Evolutionary conservation across 2,888 invertebrate genomes (phyloP), one percentile per base, ranked within the genome.

Genomic region (Cyclophora albipunctata): DNA sequence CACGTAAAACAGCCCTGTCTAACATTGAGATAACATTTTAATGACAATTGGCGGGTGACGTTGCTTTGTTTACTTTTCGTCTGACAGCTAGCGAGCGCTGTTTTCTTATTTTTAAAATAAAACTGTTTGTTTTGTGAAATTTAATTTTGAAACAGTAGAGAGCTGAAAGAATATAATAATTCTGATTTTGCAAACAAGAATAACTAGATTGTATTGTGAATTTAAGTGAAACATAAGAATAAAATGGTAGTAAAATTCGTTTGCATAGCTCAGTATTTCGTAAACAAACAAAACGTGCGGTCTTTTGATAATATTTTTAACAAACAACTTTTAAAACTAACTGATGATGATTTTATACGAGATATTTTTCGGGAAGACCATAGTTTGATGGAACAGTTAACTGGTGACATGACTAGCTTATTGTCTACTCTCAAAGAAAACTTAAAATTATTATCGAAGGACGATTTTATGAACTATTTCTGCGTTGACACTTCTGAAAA

Each of bases 261-360:
- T 50, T 84, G 83, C 64, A 64, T 81, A 52, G 76, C 85, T 2
- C 73, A 80, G 54, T 67, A 75, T 58, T 87, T 87, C 59, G 69
- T 74, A 3, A 84, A 85, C 62, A 88, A 86, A 65, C 81, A 83
- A 66, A 84, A 86, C 63, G 66, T 84, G 42, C 69, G 88, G 50
- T 83, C 84, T 2, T 79, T 71, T 56, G 64, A 60, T 48, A 84
- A 82, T 63, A 60, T 83, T 58, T 7, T 45, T 5, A 52, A 46
- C 7, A 40, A 7, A n/a, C 45, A 46, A 35, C 40, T 42, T 41
- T 42, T 82, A 33, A 75, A 77, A 60, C 52, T 59, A 34, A 37
- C 37, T 37, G 37, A 37, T 37, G 5, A 37, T 5, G 72, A 69
- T 52, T 57, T 71, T 54, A 55, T 78, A n/a, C 78, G 71, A 58